These are phyloP conservation scores for Zoanthus gigantus DNA, from an alignment of 92 coral and sea anemone species.

Conservation along the genomic window DNA sequence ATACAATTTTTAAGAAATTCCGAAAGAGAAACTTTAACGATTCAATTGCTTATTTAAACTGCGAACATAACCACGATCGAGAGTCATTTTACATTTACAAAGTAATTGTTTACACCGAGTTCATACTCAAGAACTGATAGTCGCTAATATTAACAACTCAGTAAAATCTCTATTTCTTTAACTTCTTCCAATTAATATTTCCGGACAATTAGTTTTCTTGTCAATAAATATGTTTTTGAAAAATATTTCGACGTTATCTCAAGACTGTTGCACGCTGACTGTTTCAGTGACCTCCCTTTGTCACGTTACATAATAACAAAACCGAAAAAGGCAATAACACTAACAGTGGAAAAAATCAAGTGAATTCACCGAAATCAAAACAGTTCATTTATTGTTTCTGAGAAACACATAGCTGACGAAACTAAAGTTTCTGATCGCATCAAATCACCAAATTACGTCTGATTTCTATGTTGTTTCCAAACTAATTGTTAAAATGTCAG, in stretches of 20 bases:
- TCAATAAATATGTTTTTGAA: not conserved
- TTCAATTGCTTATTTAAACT: not conserved
- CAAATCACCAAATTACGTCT: no score
- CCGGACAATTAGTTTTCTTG: not conserved
- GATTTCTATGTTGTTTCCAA: no score
- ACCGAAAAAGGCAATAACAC: not conserved
- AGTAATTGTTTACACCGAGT: no score
- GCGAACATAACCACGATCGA: no score
- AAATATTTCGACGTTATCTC: not conserved
- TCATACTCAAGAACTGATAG: no score
- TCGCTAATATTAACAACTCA: no score
- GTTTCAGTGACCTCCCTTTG: constrained; percentile 16
- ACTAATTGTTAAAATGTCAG: no score
- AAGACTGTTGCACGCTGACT: constrained; percentile 8
- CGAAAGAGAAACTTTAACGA: not conserved
- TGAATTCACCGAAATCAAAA: not conserved
- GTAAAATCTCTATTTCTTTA: not conserved
- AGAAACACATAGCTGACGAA: not conserved
- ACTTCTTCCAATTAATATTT: not conserved
- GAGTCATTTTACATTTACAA: no score
- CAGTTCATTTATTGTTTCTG: not conserved
- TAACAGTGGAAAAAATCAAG: not conserved
- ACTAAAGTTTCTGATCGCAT: not conserved
- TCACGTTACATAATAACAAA: constrained; percentile 15
- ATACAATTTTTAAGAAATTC: not conserved